Evolutionary conservation across 2,797 vertebrate species (phyloP), one percentile per base, ranked within the genome.

Genomic region (Salmo trutta): DNA sequence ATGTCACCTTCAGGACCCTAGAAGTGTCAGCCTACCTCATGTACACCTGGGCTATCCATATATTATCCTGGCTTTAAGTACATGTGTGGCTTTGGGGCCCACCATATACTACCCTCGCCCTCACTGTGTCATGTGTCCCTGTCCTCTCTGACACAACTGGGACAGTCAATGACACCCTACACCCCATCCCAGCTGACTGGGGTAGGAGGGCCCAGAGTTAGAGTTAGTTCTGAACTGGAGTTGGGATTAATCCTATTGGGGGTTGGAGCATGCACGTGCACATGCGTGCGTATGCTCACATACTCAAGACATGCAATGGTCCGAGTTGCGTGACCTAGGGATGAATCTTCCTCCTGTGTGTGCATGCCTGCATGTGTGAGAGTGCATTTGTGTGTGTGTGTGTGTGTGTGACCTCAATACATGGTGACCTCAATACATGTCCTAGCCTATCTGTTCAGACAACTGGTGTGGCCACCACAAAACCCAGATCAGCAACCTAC

Each of bases 81-180:
- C 89, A 90, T 85, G 67, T 73, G 77, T 83, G 80, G 76, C 29
- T 59, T n/a, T 17, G 12, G 33, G 56, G 82, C 31, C 76, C 72
- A 79, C 80, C 84, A 85, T 93, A 92, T 92, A 89, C 90, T 85
- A 89, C 66, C 75, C 2, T 71, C 74, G 80, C 81, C 79, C 84
- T 77, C 77, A 33, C 81, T 82, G 82, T 71, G 72, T 79, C 85
- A 77, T 80, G 81, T 83, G 76, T 47, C 85, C 68, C 82, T 86
- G 79, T 90, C 83, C 80, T 80, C 82, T 81, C 81, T 92, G 92
- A 93, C 91, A 92, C 85, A 93, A 90, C 87, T 90, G 89, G 90
- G 91, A 65, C 91, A 91, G 80, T 90, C 91, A 91, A 80, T 90
- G 93, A 93, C 89, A 93, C 82, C 86, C 74, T 77, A 79, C 81